Evolutionary conservation across 2,113 vertebrate species (phyloP).

Genomic region (Boleophthalmus pectinirostris): DNA sequence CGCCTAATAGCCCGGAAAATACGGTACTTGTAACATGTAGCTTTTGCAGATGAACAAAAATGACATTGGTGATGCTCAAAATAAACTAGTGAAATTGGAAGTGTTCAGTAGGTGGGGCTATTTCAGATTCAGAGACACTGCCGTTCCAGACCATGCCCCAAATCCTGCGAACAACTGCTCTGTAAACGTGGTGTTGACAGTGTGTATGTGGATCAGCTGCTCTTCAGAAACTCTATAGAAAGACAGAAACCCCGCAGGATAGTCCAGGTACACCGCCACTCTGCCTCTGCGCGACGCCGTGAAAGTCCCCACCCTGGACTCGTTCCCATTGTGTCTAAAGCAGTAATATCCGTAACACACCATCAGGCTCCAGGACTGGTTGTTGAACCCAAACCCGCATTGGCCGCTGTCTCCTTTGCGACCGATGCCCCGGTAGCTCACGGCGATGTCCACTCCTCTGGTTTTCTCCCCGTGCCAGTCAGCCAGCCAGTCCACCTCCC

Average conservation of each 20-base stretch:
- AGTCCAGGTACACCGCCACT: slow-evolving; percentile 2
- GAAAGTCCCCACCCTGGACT: not conserved
- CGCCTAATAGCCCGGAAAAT: too few species aligned
- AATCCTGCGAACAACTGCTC: not conserved
- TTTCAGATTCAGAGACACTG: not conserved
- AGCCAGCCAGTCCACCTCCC: not conserved
- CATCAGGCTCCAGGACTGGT: slow-evolving; percentile 4
- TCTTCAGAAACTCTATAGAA: slow-evolving; percentile 3
- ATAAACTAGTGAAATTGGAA: not conserved
- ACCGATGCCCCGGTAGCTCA: not conserved
- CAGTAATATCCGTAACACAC: not conserved
- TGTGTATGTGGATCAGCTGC: slow-evolving; percentile 1
- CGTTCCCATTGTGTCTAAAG: not conserved
- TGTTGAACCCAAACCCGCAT: slow-evolving; percentile 1
- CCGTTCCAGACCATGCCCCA: not conserved
- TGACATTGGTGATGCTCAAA: not conserved
- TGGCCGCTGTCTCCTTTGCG: not conserved
- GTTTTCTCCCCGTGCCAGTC: not conserved
- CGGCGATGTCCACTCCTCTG: slow-evolving; percentile 1
- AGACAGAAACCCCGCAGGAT: not conserved
- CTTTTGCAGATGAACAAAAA: too few species aligned
- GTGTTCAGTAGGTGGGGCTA: not conserved
- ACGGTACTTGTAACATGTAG: too few species aligned
- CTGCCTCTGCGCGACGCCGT: not conserved
- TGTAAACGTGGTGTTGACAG: not conserved